Evolutionary conservation across 2,797 vertebrate species (phyloP).

Genomic region (Adelosebastes latens): DNA sequence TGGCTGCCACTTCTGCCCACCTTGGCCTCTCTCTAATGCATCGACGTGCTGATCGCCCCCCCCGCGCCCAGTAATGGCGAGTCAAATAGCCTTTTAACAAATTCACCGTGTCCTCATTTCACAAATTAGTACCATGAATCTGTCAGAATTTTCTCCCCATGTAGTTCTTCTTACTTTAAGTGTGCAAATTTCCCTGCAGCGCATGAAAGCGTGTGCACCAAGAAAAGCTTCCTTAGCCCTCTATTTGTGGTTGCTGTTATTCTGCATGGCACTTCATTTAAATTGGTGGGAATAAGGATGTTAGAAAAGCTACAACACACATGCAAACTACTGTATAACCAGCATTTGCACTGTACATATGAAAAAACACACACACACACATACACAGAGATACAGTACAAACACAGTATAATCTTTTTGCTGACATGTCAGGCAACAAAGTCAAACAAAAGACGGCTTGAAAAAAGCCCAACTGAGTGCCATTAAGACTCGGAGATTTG

Average conservation of each 20-base stretch:
- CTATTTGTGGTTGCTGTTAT: not conserved
- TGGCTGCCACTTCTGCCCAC: constrained; percentile 59
- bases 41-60: constrained; percentile 61
- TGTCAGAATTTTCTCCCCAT: constrained; percentile 14
- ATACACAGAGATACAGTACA: not conserved
- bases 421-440: constrained; percentile 58
- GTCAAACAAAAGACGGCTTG: constrained; percentile 68
- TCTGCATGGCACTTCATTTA: not conserved
- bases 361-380: not conserved
- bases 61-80: constrained; percentile 61
- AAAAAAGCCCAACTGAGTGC: constrained; percentile 45
- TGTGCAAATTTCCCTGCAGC: not conserved
- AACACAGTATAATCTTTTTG: constrained; percentile 45
- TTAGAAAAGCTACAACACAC: not conserved
- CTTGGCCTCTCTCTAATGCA: constrained; percentile 60
- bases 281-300: not conserved
- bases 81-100: constrained; percentile 83
- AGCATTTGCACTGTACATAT: not conserved
- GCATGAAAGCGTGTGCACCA: not conserved
- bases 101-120: constrained; percentile 66
- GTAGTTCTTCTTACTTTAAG: not conserved
- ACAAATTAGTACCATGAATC: constrained; percentile 42
- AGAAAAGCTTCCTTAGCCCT: not conserved
- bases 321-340: not conserved
- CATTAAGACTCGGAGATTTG: constrained; percentile 57